Evolutionary conservation across 2,113 vertebrate genomes (phyloP).

Genomic region (Naja naja): DNA sequence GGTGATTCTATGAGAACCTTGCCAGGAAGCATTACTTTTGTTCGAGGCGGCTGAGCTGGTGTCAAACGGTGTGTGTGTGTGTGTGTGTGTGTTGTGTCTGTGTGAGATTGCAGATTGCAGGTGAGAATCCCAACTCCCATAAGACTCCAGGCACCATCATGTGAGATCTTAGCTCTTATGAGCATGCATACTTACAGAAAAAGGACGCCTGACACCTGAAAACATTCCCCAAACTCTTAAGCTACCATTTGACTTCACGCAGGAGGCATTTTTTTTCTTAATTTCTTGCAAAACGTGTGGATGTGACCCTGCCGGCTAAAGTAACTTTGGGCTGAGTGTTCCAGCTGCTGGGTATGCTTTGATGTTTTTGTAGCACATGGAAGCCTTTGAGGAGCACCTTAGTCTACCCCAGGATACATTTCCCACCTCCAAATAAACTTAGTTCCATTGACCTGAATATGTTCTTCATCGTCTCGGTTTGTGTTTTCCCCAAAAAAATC

Average conservation of each 20-base stretch:
- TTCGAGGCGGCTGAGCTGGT: neutral
- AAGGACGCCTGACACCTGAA: neutral
- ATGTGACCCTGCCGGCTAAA: neutral
- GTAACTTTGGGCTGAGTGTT: neutral
- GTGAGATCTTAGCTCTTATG: neutral
- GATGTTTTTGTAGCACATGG: neutral
- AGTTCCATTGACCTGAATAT: neutral
- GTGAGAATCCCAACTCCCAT: neutral
- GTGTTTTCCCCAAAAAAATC: neutral
- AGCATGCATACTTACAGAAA: neutral
- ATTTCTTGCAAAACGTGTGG: neutral
- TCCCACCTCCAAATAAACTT: neutral
- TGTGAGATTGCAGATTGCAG: neutral
- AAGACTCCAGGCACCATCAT: neutral
- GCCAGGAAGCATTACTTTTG: neutral
- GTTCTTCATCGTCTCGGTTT: neutral
- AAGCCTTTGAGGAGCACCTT: neutral
- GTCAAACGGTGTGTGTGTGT: neutral
- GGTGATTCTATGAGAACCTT: neutral
- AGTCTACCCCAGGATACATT: neutral
- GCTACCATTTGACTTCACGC: neutral
- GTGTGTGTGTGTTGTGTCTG: too few species aligned
- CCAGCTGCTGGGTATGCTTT: neutral
- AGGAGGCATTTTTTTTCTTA: neutral
- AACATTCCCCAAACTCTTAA: neutral